Base-by-base conservation (phyloP, 2,797 vertebrate genomes). In the Allobates femoralis region DNA sequence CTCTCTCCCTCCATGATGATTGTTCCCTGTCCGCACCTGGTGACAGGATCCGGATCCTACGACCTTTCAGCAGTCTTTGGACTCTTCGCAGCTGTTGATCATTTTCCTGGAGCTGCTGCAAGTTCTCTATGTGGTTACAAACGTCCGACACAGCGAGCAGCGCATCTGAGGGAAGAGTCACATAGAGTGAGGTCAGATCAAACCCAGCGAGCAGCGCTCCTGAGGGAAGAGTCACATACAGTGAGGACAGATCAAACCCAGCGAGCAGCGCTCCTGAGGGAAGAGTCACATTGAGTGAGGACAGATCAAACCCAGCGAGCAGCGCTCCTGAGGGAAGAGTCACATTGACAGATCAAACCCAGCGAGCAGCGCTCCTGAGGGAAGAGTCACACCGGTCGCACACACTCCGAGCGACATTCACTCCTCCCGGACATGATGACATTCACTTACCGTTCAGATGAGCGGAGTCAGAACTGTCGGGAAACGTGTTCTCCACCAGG, bases 21-120 rank as follows among this genome's bases (percentile, higher is more conserved):
- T 60, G 10, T 23, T 62, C 11, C 23, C 19, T 0, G 2, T 3
- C 1, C 69, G 79, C 30, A 95, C 95, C 95, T 92, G 94, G 88
- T 53, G 84, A 83, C 2, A 93, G 73, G 26, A 94, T 46, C 41
- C 85, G 91, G 0, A 91, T 91, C 87, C 89, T 90, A 79, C 50
- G 90, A 67, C 95, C 95, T 77, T 95, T 93, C n/a, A 95, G 94
- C 56, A 94, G 85, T 79, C 91, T 94, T 90, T 95, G 94, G 74
- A 95, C 64, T 1, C 93, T 91, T 73, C 23, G 90, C 32, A 95
- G 89, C n/a, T 94, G 93, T 66, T 90, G 46, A 19, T 89, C 88
- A 19, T 95, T 95, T 79, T 94, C 92, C 79, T 91, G 93, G 62
- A 87, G 89, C 85, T 75, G 79, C 83, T 55, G 2, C 5, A 92